These are phyloP conservation scores for Aspiorhynchus laticeps DNA, from an alignment of 2,113 vertebrate genomes.

Conservation along the genomic window DNA sequence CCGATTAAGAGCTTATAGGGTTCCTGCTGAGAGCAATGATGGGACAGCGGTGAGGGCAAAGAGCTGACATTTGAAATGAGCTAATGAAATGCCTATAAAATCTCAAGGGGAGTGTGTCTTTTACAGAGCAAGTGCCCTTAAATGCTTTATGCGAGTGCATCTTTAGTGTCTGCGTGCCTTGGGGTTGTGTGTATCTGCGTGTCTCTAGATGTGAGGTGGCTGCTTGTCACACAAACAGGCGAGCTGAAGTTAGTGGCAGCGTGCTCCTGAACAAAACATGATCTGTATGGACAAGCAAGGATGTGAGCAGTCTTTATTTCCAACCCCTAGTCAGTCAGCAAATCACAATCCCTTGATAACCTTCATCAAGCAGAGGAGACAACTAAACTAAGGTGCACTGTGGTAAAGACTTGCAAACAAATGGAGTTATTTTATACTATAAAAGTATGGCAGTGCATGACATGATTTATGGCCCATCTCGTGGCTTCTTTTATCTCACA, in stretches of 20 bases:
- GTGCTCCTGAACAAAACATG: not conserved
- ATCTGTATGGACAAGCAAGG: conserved; percentile 8
- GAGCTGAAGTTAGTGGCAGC: not conserved
- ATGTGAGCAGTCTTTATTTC: not conserved
- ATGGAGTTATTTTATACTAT: not conserved
- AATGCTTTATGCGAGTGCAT: not conserved
- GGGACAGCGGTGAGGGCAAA: conserved; percentile 26
- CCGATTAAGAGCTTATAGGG: conserved; percentile 43
- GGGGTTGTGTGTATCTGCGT: conserved; percentile 6
- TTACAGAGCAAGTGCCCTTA: not conserved
- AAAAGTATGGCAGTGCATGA: not conserved
- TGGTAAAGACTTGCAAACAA: not conserved
- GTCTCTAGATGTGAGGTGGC: conserved; percentile 34
- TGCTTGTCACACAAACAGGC: conserved; percentile 40
- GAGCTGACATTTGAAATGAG: conserved; percentile 18
- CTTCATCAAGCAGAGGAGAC: not conserved
- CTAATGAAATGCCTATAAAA: conserved; percentile 19
- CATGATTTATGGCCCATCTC: not conserved
- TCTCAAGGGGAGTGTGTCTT: not conserved
- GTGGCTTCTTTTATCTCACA: not conserved
- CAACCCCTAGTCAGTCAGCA: not conserved
- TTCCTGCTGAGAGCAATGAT: conserved; percentile 41
- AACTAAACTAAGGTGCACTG: not conserved
- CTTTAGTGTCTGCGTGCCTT: not conserved
- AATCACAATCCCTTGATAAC: not conserved